Evolutionary conservation across 2,113 vertebrate genomes (phyloP).

Genomic region (Oostethus manadensis): DNA sequence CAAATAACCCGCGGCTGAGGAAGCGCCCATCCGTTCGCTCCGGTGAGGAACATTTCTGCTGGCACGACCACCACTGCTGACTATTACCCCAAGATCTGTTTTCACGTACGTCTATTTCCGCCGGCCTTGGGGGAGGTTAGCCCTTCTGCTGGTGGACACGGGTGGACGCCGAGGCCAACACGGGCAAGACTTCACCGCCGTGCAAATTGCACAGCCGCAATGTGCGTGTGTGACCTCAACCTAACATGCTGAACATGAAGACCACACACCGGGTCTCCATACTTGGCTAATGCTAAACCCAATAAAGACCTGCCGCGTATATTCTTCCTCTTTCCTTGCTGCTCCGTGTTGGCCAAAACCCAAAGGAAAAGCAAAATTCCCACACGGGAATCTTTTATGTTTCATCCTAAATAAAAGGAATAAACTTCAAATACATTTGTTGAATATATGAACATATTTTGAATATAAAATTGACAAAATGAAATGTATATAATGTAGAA

Average conservation of each 20-base stretch:
- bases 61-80: conserved; percentile 47
- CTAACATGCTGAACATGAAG: conserved; percentile 1
- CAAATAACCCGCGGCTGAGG: neutral
- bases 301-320: too few relatives aligned
- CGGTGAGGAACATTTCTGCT: conserved; percentile 25
- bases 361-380: too few relatives aligned
- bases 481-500: too few relatives aligned
- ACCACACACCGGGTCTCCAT: too few relatives aligned
- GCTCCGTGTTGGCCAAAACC: too few relatives aligned
- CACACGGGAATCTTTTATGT: too few relatives aligned
- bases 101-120: conserved; percentile 41
- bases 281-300: too few relatives aligned
- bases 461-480: too few relatives aligned
- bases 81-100: conserved; percentile 45
- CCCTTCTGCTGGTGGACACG: conserved; percentile 29
- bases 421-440: too few relatives aligned
- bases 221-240: conserved; percentile 26
- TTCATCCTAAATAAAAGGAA: too few relatives aligned
- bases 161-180: conserved; percentile 54
- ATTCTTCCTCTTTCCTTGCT: too few relatives aligned
- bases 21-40: conserved; percentile 10
- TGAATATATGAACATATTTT: too few relatives aligned
- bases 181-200: conserved; percentile 18
- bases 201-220: neutral
- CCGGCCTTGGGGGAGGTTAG: conserved; percentile 43